Evolutionary conservation across 2,113 vertebrate species (phyloP), one percentile per base, ranked within the genome.

Genomic region (Polypterus bichir): DNA sequence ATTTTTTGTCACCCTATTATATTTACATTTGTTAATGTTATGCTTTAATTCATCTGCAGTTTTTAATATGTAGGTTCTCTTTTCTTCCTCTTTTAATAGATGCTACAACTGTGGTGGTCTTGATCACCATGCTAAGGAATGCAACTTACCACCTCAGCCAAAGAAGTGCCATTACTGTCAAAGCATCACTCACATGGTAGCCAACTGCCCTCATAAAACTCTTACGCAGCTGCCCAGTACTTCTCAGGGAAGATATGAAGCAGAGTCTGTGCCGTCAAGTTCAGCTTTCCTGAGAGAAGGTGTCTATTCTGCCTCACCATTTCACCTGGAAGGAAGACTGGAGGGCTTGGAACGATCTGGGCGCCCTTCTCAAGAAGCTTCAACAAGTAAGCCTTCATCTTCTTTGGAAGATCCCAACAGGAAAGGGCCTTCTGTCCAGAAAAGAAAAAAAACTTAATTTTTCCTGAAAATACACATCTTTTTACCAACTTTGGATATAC

Each of bases 371-470:
- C 86, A 83, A 71, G 92, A 95, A 70, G 83, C 85, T 64, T 82
- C 84, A 9, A 74, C 81, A 1, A 73, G 69, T 54, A 90, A 86
- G 79, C 72, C 84, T 52, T 90, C 92, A 58, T 82, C 73, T 0
- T 92, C 87, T 2, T 89, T 91, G 0, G 94, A 97, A 76, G 96
- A 97, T 72, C 82, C 83, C 45, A 84, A 75, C 77, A 90, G 86
- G 70, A 90, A 87, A 57, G 91, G 89, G 73, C 86, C 88, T 76
- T 86, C 87, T 49, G 84, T 91, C 77, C 94, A 92, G 73, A 93
- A 91, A 75, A 85, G 93, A 77, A 97, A 92, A 88, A 96, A 93
- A 80, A 89, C 89, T 79, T 92, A 92, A 81, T 47, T 72, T 76
- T 70, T 59, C 73, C 65, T 5, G 65, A 63, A 59, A 46, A 65